These are phyloP conservation scores for Drosophila heteroneura DNA, from an alignment of 2,888 invertebrate genomes.

Conservation along the genomic window DNA sequence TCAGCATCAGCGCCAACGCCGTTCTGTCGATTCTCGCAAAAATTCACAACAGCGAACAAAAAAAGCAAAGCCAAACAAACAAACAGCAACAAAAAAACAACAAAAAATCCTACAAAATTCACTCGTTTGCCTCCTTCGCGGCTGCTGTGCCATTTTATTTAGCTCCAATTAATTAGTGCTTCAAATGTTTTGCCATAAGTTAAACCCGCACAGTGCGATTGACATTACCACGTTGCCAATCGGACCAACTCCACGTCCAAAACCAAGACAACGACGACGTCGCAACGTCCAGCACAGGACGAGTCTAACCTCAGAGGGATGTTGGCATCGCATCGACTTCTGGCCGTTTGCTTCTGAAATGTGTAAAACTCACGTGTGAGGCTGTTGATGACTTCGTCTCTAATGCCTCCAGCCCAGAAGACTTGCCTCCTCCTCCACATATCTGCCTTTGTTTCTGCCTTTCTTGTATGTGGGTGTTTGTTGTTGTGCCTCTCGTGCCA, in stretches of 20 bases:
- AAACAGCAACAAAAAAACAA: slow-evolving; percentile 15
- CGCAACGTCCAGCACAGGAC: slow-evolving; percentile 32
- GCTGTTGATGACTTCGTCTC: slow-evolving; percentile 68
- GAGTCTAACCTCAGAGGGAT: slow-evolving; percentile 21
- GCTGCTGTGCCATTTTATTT: slow-evolving; percentile 84
- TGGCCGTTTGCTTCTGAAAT: slow-evolving; percentile 71
- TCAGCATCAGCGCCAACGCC: slow-evolving; percentile 52
- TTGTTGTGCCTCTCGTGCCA: slow-evolving; percentile 6
- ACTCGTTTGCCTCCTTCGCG: slow-evolving; percentile 49
- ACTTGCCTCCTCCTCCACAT: not conserved
- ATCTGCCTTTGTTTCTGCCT: slow-evolving; percentile 7
- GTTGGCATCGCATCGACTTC: slow-evolving; percentile 42
- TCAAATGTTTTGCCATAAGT: slow-evolving; percentile 85
- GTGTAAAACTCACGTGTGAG: slow-evolving; percentile 78
- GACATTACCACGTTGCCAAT: slow-evolving; percentile 77
- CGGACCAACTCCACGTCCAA: slow-evolving; percentile 42
- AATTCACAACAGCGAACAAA: slow-evolving; percentile 24
- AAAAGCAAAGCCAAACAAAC: slow-evolving; percentile 2
- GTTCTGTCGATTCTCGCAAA: slow-evolving; percentile 41
- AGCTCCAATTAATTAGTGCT: slow-evolving; percentile 86
- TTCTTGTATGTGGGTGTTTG: slow-evolving; percentile 50
- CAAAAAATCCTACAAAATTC: slow-evolving; percentile 13
- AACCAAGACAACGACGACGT: slow-evolving; percentile 26
- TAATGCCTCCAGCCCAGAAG: not conserved
- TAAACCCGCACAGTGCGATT: slow-evolving; percentile 82